phyloP scores from a whole-genome alignment of 2,113 vertebrate species.

The Ophthalmolycus amberensis region DNA sequence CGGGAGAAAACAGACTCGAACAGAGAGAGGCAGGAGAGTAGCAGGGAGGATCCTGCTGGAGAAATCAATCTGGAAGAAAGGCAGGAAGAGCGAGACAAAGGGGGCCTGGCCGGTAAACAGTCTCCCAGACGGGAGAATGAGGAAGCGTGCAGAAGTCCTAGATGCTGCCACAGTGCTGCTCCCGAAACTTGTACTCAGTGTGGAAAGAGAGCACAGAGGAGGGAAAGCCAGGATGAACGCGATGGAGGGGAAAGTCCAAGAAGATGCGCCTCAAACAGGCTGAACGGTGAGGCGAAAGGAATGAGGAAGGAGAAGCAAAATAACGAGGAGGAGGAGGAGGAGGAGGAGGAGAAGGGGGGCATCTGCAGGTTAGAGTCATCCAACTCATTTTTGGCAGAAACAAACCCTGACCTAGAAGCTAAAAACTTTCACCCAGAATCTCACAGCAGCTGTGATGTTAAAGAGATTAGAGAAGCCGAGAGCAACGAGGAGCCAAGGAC shows the following conservation, averaged over 20 bases:
- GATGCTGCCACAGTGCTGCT: slow-evolving; percentile 40
- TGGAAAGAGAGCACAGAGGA: slow-evolving; percentile 25
- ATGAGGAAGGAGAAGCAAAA: slow-evolving; percentile 46
- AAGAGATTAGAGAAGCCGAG: slow-evolving; percentile 3
- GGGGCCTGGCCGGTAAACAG: slow-evolving; percentile 24
- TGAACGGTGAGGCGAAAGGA: slow-evolving; percentile 16
- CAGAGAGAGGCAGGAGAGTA: slow-evolving; percentile 49
- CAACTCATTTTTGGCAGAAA: slow-evolving; percentile 8
- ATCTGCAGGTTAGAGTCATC: neutral
- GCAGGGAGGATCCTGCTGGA: slow-evolving; percentile 51
- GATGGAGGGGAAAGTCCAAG: slow-evolving; percentile 23
- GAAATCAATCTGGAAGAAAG: slow-evolving; percentile 42
- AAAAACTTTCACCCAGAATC: slow-evolving; percentile 22
- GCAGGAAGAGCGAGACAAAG: slow-evolving; percentile 68
- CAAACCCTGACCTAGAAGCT: slow-evolving; percentile 47
- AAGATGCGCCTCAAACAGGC: neutral
- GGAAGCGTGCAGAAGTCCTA: slow-evolving; percentile 26
- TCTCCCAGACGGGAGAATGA: slow-evolving; percentile 40
- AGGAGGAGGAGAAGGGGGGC: slow-evolving; percentile 27
- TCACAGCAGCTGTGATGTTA: slow-evolving; percentile 6
- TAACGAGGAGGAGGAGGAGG: slow-evolving; percentile 49
- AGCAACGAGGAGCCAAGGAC: slow-evolving; percentile 10
- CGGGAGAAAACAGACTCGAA: slow-evolving; percentile 48
- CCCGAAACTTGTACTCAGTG: slow-evolving; percentile 46
- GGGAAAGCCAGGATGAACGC: slow-evolving; percentile 25